Evolutionary conservation across 2,888 invertebrate genomes (phyloP), one percentile per base, ranked within the genome.

Genomic region (Ophion costatus): DNA sequence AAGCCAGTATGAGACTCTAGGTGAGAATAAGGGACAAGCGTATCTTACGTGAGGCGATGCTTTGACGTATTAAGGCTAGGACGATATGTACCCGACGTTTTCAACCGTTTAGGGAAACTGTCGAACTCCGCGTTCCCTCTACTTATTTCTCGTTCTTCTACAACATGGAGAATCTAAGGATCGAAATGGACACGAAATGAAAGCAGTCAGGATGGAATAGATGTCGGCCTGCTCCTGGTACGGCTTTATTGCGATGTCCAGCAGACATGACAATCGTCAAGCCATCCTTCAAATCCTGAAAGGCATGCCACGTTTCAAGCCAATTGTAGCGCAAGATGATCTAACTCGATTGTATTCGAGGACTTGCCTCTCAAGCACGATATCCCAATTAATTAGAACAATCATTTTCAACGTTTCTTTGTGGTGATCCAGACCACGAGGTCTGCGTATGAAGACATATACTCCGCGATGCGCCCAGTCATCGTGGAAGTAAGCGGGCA

Each of bases 1-100:
- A 91, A 90, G 86, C 82, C 84, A 86, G 87, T 87, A 88, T 64
- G 66, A 66, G 85, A 80, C 81, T 83, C 51, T 75, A 84, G 74
- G 76, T 78, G 73, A 82, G 80, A 64, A 82, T 69, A 83, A 87
- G 75, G 66, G 61, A 64, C 76, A 73, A 71, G 69, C 61, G 75
- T 84, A 73, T 83, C 84, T 85, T 85, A 77, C 70, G 79, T 80
- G 85, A 81, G 70, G 73, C 71, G 82, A 84, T 84, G 80, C 83
- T 71, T 80, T 86, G 87, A 88, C 86, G 78, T 80, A 80, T 85
- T 45, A 73, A 80, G 57, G 80, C 64, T 76, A 59, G 71, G 70
- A 45, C 33, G 14, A 42, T 74, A 64, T 74, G 74, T 57, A 57
- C 20, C 64, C 24, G 38, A 45, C 22, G 66, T 57, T 67, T 57